These are phyloP conservation scores for Meganola albula DNA, from an alignment of 2,888 invertebrate species.

Conservation along the genomic window DNA sequence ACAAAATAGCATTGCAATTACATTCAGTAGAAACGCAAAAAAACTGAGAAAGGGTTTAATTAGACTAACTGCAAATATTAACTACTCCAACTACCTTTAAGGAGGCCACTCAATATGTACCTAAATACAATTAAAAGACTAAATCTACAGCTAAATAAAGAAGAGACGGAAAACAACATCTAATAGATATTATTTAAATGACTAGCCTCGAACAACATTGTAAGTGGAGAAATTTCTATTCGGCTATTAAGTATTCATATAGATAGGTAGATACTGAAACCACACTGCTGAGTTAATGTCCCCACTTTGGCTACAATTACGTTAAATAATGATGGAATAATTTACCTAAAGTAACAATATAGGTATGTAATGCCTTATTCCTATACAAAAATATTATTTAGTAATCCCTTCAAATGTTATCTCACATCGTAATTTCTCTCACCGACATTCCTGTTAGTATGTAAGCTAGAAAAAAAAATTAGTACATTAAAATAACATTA, in stretches of 20 bases:
- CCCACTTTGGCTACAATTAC: conserved; percentile 20
- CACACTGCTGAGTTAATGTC: conserved; percentile 27
- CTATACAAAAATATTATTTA: conserved; percentile 40
- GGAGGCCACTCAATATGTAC: too few relatives aligned
- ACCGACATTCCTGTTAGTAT: conserved; percentile 66
- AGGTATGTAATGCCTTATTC: conserved; percentile 38
- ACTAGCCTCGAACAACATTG: conserved; percentile 38
- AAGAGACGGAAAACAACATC: too few relatives aligned
- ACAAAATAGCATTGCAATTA: too few relatives aligned
- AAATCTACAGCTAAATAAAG: too few relatives aligned
- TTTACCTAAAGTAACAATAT: conserved; percentile 61
- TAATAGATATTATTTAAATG: too few relatives aligned
- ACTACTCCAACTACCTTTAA: too few relatives aligned
- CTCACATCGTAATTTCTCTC: conserved; percentile 66
- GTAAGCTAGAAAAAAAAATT: conserved; percentile 62
- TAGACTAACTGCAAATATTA: too few relatives aligned
- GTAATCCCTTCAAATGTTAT: conserved; percentile 61
- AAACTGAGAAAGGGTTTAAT: too few relatives aligned
- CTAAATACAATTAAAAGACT: too few relatives aligned
- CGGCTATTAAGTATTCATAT: conserved; percentile 34
- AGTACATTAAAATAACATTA: conserved; percentile 1
- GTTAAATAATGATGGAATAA: conserved; percentile 21
- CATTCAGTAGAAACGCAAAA: too few relatives aligned
- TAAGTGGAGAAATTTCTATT: conserved; percentile 34
- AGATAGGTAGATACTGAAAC: too few relatives aligned